A percentile compares a stretch with the other conserved stretches of the same genome.
Evolutionary conservation across 2,888 invertebrate species (phyloP).

Genomic region (Serripes groenlandicus): DNA sequence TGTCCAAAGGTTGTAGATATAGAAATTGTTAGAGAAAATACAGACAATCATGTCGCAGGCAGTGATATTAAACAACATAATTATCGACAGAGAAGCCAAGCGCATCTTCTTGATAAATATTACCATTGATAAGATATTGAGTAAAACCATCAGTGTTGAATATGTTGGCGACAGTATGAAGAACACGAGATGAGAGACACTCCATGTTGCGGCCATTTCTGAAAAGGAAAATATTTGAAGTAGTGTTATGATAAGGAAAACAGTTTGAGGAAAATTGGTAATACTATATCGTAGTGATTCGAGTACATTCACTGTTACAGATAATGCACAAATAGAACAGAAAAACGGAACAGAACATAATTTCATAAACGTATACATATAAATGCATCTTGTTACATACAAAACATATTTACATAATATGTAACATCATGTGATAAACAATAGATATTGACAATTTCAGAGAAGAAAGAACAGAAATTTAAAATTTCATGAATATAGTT

Average conservation of each 20-base stretch:
- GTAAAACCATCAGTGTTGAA: constrained; percentile 26
- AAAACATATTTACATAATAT: no score
- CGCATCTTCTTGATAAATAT: constrained; percentile 45
- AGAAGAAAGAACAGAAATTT: no score
- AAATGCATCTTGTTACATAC: no score
- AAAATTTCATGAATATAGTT: no score
- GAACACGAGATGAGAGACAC: constrained; percentile 45
- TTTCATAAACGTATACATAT: no score
- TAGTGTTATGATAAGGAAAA: not conserved
- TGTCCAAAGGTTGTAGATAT: constrained; percentile 49
- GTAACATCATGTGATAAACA: no score
- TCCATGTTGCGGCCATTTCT: not conserved
- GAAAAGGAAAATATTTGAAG: not conserved
- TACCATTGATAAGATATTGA: constrained; percentile 45
- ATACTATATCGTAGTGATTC: not conserved
- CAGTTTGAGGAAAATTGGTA: not conserved
- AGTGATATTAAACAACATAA: constrained; percentile 61
- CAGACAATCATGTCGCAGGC: constrained; percentile 60
- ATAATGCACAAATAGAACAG: no score
- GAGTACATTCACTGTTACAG: no score
- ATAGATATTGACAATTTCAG: no score
- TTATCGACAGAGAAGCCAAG: constrained; percentile 29
- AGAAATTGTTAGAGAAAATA: constrained; percentile 54
- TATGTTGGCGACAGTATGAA: constrained; percentile 46
- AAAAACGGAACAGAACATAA: no score